These are phyloP conservation scores for Frankliniella fusca DNA, from an alignment of 2,888 invertebrate genomes.

Conservation along the genomic window DNA sequence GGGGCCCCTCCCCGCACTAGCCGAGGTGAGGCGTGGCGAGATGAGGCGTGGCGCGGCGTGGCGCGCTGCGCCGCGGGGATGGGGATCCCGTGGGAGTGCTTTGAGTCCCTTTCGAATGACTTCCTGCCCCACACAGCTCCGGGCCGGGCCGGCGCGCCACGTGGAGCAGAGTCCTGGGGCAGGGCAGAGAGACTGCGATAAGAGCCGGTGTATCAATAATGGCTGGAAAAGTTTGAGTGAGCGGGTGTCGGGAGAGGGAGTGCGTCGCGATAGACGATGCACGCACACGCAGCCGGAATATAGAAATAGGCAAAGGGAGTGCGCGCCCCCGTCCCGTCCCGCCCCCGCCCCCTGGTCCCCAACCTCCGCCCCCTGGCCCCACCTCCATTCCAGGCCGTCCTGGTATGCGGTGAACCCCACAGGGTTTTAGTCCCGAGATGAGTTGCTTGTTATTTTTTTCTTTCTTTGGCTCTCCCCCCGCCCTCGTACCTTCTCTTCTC, in stretches of 20 bases:
- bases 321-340: background rate
- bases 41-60: background rate
- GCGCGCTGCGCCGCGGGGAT: background rate
- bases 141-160: too few species aligned
- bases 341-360: background rate
- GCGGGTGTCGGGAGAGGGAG: too few species aligned
- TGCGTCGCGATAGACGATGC: too few species aligned
- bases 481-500: background rate
- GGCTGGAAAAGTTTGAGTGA: too few species aligned
- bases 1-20: background rate
- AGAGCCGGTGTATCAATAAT: too few species aligned
- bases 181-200: too few species aligned
- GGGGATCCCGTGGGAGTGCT: background rate
- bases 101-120: background rate
- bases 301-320: slow-evolving; percentile 1
- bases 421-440: slow-evolving; percentile 21
- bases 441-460: slow-evolving; percentile 26
- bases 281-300: background rate
- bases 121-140: background rate
- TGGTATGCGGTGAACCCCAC: slow-evolving; percentile 23
- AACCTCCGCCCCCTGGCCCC: background rate
- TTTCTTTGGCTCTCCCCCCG: background rate
- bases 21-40: too few species aligned
- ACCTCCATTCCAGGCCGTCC: background rate
- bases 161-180: too few species aligned